Evolutionary conservation across 2,888 invertebrate species (phyloP).

Genomic region (Notodonta ziczac): DNA sequence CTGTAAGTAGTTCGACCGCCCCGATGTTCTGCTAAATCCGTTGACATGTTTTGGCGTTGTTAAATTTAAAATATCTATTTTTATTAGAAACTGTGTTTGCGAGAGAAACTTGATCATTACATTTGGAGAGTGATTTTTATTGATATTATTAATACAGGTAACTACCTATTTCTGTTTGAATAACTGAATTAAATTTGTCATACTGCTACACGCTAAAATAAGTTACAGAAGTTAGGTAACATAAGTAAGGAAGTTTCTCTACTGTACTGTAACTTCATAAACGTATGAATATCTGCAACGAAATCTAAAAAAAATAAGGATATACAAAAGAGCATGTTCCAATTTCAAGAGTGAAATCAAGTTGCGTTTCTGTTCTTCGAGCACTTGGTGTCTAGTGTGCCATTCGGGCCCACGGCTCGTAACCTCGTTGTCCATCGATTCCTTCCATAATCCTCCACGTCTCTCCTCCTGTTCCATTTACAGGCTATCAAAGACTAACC

Average conservation of each 20-base stretch:
- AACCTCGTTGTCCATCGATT: slow-evolving; percentile 74
- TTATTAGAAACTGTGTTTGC: neutral
- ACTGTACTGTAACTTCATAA: too few relatives aligned
- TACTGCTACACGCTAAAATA: too few relatives aligned
- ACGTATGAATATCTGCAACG: too few relatives aligned
- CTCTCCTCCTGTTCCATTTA: slow-evolving; percentile 47
- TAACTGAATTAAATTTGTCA: too few relatives aligned
- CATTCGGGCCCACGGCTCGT: slow-evolving; percentile 57
- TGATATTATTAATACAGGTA: neutral
- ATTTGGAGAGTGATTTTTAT: neutral
- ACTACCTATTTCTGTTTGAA: too few relatives aligned
- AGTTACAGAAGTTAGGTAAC: too few relatives aligned
- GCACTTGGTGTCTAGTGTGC: slow-evolving; percentile 14
- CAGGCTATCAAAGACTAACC: slow-evolving; percentile 26
- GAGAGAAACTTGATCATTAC: neutral
- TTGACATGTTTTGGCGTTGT: neutral
- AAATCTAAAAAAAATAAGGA: too few relatives aligned
- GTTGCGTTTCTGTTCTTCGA: slow-evolving; percentile 23
- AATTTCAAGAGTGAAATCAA: slow-evolving; percentile 12
- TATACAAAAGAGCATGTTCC: neutral
- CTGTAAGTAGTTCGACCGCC: slow-evolving; percentile 23
- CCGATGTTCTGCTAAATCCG: neutral
- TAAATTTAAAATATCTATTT: neutral
- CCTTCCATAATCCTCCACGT: slow-evolving; percentile 51
- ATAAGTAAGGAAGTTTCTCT: too few relatives aligned